A percentile compares a stretch with the other conserved stretches of the same genome.
Conservation (phyloP, 53 echinoderm and acorn worm species). For the Henricia sp. region DNA sequence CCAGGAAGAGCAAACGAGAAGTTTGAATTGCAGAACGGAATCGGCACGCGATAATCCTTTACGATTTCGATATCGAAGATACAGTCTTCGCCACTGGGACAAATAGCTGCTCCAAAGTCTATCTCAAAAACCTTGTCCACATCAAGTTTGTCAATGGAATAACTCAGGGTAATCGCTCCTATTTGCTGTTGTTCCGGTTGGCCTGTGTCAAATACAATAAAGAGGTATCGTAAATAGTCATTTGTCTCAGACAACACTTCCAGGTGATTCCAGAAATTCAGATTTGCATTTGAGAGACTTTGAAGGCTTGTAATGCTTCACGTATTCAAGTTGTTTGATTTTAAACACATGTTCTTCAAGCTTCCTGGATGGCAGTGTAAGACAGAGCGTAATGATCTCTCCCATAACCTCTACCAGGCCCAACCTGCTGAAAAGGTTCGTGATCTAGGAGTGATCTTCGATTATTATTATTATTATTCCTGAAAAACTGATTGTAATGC, state of each 20-base stretch:
- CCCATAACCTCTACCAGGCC: no score
- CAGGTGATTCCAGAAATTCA: no score
- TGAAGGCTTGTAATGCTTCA: no score
- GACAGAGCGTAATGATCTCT: no score
- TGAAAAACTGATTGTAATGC: no score
- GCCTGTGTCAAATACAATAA: background rate
- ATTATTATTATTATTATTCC: no score
- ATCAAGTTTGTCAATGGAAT: constrained; percentile 16
- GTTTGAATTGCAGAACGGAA: constrained; percentile 43
- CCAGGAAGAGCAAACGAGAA: constrained; percentile 49
- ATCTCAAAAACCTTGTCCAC: constrained; percentile 17
- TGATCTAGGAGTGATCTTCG: no score
- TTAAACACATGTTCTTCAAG: background rate
- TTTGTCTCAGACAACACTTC: background rate
- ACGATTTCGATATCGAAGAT: constrained; percentile 28
- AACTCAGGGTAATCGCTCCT: constrained; percentile 4
- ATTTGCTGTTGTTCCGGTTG: background rate
- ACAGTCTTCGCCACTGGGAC: constrained; percentile 4
- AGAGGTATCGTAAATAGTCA: background rate
- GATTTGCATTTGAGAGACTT: no score
- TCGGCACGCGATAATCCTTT: constrained; percentile 19
- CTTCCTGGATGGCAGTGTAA: background rate
- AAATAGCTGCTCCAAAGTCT: constrained; percentile 40
- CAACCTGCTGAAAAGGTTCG: no score
- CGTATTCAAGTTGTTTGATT: no score